Conservation (phyloP, 2,797 vertebrate genomes). For the Mormyrops boulengeri region DNA sequence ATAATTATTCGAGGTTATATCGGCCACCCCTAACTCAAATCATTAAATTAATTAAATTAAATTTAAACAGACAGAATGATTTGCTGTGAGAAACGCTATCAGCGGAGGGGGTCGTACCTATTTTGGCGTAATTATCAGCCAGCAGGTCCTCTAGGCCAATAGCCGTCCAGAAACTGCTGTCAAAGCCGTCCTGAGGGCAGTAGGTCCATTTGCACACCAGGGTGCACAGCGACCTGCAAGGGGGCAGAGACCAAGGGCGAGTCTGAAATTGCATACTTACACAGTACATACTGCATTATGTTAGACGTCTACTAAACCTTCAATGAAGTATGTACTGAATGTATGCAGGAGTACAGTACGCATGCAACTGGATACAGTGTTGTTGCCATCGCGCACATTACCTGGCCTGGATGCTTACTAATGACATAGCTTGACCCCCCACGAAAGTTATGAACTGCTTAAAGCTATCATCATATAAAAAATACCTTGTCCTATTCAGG, state of each 20-base stretch:
- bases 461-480: background rate
- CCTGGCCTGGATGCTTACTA: background rate
- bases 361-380: background rate
- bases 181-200: constrained; percentile 77
- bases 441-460: background rate
- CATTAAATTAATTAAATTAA: background rate
- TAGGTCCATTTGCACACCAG: constrained; percentile 95
- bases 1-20: background rate
- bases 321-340: background rate
- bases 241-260: background rate
- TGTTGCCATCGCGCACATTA: background rate
- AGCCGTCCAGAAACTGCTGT: constrained; percentile 77
- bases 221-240: constrained; percentile 81
- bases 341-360: background rate
- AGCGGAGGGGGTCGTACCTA: constrained; percentile 60
- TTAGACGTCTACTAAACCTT: background rate
- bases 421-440: background rate
- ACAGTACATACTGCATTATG: background rate
- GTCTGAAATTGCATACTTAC: background rate
- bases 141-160: constrained; percentile 79
- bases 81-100: background rate
- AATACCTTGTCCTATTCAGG: background rate
- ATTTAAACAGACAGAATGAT: background rate
- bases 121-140: constrained; percentile 77
- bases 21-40: background rate